phyloP scores from a whole-genome alignment of 2,113 vertebrate genomes.

The Collichthys lucidus region DNA sequence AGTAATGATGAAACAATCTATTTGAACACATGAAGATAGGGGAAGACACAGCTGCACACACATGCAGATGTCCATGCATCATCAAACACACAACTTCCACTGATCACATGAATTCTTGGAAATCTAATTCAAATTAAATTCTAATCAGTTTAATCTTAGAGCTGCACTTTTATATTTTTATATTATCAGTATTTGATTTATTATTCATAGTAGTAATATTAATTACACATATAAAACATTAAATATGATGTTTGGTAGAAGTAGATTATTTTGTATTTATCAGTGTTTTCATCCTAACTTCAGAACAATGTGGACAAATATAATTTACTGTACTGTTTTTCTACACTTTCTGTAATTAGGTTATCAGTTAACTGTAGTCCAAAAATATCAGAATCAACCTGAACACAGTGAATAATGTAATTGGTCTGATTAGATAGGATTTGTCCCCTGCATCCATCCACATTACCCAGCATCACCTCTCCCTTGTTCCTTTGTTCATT shows the following conservation, averaged over 20 bases:
- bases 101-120: neutral
- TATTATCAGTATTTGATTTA: neutral
- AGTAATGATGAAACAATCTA: no score
- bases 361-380: neutral
- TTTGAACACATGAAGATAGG: no score
- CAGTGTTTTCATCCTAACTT: neutral
- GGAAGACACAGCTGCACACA: no score
- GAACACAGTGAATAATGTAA: slow-evolving; percentile 46
- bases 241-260: no score
- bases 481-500: slow-evolving; percentile 43
- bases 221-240: no score
- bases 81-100: neutral
- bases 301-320: neutral
- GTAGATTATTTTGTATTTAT: neutral
- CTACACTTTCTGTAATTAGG: neutral
- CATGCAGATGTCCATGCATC: neutral
- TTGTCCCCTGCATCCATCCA: slow-evolving; percentile 42
- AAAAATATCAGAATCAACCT: slow-evolving; percentile 1
- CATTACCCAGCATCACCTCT: slow-evolving; percentile 30
- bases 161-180: neutral
- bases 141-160: neutral
- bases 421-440: slow-evolving; percentile 19
- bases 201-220: no score
- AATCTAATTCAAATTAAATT: neutral
- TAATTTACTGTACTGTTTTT: neutral